Conservation (phyloP, 2,888 invertebrate genomes). For the Pomacea canaliculata region DNA sequence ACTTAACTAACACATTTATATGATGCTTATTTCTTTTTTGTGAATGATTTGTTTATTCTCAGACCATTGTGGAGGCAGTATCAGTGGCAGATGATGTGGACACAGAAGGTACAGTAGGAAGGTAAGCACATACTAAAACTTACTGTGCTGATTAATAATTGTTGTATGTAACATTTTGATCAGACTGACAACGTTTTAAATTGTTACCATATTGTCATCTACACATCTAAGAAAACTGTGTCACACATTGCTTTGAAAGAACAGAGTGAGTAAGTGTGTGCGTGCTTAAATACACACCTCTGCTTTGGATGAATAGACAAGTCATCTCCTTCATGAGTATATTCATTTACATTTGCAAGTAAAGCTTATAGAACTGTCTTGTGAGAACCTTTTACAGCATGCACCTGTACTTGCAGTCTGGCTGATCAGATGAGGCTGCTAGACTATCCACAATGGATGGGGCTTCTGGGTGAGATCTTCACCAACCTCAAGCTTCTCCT, state of each 20-base stretch:
- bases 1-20: no score
- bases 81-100: conserved; percentile 74
- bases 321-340: no score
- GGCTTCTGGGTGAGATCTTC: conserved; percentile 78
- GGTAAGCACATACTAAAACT: conserved; percentile 7
- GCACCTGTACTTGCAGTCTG: conserved; percentile 59
- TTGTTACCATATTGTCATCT: no score
- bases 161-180: no score
- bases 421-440: conserved; percentile 77
- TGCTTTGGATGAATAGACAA: no score
- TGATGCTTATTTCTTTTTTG: no score
- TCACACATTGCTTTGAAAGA: no score
- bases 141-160: neutral
- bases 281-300: no score
- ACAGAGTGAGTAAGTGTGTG: no score
- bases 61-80: conserved; percentile 81
- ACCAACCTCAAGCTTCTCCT: conserved; percentile 79
- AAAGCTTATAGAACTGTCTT: neutral
- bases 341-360: no score
- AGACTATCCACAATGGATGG: conserved; percentile 79
- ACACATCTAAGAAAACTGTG: no score
- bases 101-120: conserved; percentile 48
- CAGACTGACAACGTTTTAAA: no score
- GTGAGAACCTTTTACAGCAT: neutral
- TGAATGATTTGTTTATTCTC: conserved; percentile 47